Conservation (phyloP, 2,888 invertebrate genomes). For the Chloroclystis v-ata region DNA sequence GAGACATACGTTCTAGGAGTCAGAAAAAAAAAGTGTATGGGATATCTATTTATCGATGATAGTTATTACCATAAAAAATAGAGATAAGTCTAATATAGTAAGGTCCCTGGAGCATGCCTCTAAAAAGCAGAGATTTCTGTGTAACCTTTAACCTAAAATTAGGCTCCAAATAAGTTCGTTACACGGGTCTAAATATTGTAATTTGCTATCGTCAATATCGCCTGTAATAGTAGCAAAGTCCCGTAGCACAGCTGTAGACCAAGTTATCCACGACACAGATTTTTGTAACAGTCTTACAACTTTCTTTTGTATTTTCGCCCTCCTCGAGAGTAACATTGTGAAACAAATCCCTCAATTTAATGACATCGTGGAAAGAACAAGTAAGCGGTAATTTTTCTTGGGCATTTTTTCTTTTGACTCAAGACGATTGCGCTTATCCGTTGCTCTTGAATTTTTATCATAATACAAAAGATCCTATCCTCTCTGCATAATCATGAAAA, state of each 20-base stretch:
- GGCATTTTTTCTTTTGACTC: constrained; percentile 14
- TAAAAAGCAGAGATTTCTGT: no score
- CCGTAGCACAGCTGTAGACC: background rate
- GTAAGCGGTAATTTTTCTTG: constrained; percentile 13
- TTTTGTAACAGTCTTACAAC: constrained; percentile 1
- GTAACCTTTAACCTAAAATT: no score
- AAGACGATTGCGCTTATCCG: constrained; percentile 12
- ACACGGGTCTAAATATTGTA: no score
- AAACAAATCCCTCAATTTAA: constrained; percentile 12
- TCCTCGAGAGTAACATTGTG: constrained; percentile 6
- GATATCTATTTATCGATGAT: no score
- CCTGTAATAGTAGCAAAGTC: background rate
- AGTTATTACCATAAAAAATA: no score
- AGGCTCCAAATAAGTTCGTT: no score
- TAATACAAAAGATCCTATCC: constrained; percentile 47
- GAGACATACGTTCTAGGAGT: no score
- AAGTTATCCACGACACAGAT: background rate
- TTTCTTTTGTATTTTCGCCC: constrained; percentile 4
- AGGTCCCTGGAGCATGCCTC: no score
- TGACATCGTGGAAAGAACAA: constrained; percentile 8
- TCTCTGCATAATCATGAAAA: constrained; percentile 56
- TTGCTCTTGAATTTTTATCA: constrained; percentile 20
- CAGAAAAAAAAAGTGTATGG: no score
- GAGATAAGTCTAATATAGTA: no score
- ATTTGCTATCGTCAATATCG: background rate